These are phyloP conservation scores for Lepidurus arcticus DNA, from an alignment of 1,140 invertebrate genomes.

Conservation along the genomic window DNA sequence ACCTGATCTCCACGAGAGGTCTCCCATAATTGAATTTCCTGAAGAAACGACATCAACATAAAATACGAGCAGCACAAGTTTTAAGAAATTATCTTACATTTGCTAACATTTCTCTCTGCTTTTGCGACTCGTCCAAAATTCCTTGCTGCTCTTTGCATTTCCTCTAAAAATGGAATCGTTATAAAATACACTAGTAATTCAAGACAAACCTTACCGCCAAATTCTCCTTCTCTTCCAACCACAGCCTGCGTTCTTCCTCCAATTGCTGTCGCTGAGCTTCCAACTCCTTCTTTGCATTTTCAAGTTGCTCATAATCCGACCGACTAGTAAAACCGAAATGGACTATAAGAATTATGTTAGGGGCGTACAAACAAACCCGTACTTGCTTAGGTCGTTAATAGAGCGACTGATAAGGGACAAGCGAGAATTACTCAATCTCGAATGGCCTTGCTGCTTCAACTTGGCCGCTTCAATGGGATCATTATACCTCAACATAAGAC, in stretches of 20 bases:
- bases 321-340: neutral
- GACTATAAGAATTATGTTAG: slow-evolving; percentile 10
- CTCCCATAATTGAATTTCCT: neutral
- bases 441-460: slow-evolving; percentile 60
- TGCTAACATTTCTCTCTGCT: slow-evolving; percentile 35
- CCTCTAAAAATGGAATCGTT: slow-evolving; percentile 17
- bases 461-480: slow-evolving; percentile 84
- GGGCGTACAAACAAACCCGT: slow-evolving; percentile 39
- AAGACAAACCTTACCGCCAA: slow-evolving; percentile 26
- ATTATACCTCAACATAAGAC: slow-evolving; percentile 89
- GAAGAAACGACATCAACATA: neutral
- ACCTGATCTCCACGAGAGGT: neutral
- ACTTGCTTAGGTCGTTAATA: slow-evolving; percentile 71
- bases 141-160: slow-evolving; percentile 35
- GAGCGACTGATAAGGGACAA: slow-evolving; percentile 79
- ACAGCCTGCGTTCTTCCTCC: slow-evolving; percentile 37
- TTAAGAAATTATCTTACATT: slow-evolving; percentile 35
- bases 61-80: neutral
- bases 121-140: slow-evolving; percentile 42
- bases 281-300: slow-evolving; percentile 34
- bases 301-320: slow-evolving; percentile 11
- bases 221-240: slow-evolving; percentile 39
- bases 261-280: slow-evolving; percentile 39
- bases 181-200: slow-evolving; percentile 31
- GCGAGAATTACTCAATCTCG: slow-evolving; percentile 66